Conservation (phyloP, 2,888 invertebrate genomes). For the Lasioglossum villosulum region DNA sequence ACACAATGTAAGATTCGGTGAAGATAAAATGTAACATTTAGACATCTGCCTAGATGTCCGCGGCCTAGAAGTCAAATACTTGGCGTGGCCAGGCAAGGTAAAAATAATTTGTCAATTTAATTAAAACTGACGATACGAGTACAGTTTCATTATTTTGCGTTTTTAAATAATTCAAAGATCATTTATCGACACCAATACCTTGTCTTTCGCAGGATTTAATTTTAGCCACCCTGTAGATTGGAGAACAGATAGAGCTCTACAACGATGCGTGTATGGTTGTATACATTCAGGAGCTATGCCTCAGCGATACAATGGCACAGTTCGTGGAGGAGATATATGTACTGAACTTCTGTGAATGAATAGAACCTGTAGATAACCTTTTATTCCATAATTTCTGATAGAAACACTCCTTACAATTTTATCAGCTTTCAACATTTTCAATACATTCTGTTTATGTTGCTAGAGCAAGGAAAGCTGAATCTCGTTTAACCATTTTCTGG, state of each 20-base stretch:
- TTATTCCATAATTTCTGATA: neutral
- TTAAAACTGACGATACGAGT: too few species aligned
- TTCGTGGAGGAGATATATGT: neutral
- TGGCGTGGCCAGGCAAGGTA: too few species aligned
- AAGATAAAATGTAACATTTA: too few species aligned
- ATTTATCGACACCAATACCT: too few species aligned
- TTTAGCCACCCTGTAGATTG: neutral
- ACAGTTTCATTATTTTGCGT: too few species aligned
- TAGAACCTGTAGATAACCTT: neutral
- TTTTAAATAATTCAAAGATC: too few species aligned
- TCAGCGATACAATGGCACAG: neutral
- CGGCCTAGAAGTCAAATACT: too few species aligned
- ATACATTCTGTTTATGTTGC: too few species aligned
- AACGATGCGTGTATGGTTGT: neutral
- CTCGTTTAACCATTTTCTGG: neutral
- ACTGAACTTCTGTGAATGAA: neutral
- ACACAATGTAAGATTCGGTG: too few species aligned
- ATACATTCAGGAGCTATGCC: neutral
- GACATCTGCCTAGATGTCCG: too few species aligned
- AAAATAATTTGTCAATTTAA: too few species aligned
- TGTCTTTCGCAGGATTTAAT: too few species aligned
- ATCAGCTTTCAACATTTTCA: neutral
- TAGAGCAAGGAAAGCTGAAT: neutral
- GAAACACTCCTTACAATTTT: neutral
- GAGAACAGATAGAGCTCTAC: neutral